Percentiles rank a stretch among this genome's conserved stretches.
These are phyloP conservation scores for Tragelaphus imberbis DNA, from an alignment of 2,113 vertebrate species.

Conservation along the genomic window DNA sequence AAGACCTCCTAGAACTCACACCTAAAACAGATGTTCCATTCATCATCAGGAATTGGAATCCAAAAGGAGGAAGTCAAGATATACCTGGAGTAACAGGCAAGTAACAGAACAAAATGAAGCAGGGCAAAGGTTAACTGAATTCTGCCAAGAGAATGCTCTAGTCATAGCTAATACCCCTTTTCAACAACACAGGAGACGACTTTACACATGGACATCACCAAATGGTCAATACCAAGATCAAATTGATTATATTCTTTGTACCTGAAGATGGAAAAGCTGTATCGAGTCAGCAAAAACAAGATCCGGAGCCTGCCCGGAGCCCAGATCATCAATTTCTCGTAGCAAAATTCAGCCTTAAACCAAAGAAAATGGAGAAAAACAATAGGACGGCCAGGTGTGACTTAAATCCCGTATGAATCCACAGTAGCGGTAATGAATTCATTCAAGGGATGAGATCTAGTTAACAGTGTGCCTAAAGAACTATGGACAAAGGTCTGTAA, in stretches of 20 bases:
- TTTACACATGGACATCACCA: not conserved
- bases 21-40: not conserved
- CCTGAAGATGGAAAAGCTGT: not conserved
- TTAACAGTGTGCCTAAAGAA: not conserved
- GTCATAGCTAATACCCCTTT: not conserved
- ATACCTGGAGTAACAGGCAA: not conserved
- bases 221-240: not conserved
- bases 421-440: not conserved
- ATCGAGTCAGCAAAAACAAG: not conserved
- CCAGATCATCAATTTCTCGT: not conserved
- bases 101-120: not conserved
- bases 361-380: not conserved
- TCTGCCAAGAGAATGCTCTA: not conserved
- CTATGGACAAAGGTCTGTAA: not conserved
- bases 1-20: not conserved
- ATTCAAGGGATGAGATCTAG: not conserved
- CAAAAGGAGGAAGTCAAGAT: not conserved
- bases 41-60: not conserved
- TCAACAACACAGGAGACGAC: not conserved
- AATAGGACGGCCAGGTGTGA: not conserved
- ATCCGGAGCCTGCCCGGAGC: fast-evolving
- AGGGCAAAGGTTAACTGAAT: not conserved
- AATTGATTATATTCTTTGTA: not conserved
- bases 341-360: not conserved
- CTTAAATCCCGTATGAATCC: not conserved